A percentile compares a stretch with the other conserved stretches of the same genome.
phyloP scores from a whole-genome alignment of 2,113 vertebrate genomes.

The Urocynchramus pylzowi region DNA sequence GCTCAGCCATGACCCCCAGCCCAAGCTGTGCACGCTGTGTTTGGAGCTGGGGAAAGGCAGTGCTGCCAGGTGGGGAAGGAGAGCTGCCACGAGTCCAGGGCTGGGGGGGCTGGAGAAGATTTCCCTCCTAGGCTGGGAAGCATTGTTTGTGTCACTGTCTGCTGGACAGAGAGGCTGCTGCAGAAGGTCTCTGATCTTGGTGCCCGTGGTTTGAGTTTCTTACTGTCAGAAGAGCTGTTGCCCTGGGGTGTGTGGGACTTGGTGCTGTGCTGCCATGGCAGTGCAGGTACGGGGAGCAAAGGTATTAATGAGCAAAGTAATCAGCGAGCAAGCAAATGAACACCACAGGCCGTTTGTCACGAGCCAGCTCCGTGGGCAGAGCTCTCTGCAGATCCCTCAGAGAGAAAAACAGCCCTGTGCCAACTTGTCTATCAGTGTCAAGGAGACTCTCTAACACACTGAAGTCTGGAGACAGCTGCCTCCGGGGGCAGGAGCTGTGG shows the following conservation, averaged over 20 bases:
- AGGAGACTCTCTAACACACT: background rate
- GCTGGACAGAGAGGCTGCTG: background rate
- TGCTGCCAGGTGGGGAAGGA: rapidly evolving
- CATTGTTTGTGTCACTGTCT: rapidly evolving
- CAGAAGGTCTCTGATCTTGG: background rate
- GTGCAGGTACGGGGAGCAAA: background rate
- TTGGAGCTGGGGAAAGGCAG: background rate
- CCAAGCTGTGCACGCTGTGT: rapidly evolving
- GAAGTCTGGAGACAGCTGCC: background rate
- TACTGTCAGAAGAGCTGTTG: background rate
- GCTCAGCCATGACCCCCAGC: rapidly evolving
- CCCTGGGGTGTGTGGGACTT: background rate
- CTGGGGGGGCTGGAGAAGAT: background rate
- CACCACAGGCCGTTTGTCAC: background rate
- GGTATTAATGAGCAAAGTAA: background rate
- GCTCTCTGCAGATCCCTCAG: background rate
- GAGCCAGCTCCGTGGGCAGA: background rate
- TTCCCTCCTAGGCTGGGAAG: background rate
- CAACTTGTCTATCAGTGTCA: background rate
- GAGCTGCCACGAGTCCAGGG: background rate
- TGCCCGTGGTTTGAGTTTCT: background rate
- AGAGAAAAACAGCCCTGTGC: background rate
- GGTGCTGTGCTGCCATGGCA: background rate
- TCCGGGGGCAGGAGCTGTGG: background rate
- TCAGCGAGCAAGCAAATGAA: background rate